Conservation (phyloP, 2,113 vertebrate species). For the Etheostoma spectabile region DNA sequence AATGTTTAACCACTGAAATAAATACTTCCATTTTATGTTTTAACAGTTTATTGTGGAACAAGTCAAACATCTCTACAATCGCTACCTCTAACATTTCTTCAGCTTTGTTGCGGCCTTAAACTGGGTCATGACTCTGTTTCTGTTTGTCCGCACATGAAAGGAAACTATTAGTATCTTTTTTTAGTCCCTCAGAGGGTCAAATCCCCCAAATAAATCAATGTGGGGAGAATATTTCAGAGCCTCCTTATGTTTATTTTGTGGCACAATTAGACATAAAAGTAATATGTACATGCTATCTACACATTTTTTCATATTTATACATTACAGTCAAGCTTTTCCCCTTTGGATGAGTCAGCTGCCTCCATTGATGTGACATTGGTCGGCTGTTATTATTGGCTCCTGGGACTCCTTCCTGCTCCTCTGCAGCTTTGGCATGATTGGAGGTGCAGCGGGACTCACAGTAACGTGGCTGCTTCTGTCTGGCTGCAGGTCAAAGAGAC, state of each 20-base stretch:
- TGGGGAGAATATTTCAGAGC: neutral
- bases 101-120: conserved; percentile 4
- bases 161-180: neutral
- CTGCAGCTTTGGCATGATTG: conserved; percentile 80
- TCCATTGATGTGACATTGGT: conserved; percentile 59
- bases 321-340: conserved; percentile 6
- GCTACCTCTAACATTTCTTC: conserved; percentile 19
- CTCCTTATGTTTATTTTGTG: neutral
- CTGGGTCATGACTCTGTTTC: conserved; percentile 24
- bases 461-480: conserved; percentile 64
- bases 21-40: conserved; percentile 52
- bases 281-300: conserved; percentile 60
- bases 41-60: conserved; percentile 46
- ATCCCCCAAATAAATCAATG: neutral
- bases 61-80: conserved; percentile 23
- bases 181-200: conserved; percentile 2
- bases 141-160: conserved; percentile 14
- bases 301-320: neutral
- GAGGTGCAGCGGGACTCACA: conserved; percentile 70
- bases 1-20: conserved; percentile 77
- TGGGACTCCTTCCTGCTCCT: conserved; percentile 72
- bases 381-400: conserved; percentile 44
- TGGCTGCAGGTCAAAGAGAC: conserved; percentile 72
- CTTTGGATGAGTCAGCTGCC: conserved; percentile 49
- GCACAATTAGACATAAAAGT: neutral